Base-by-base conservation (phyloP, 2,888 invertebrate genomes). In the Drosophila paucipuncta region DNA sequence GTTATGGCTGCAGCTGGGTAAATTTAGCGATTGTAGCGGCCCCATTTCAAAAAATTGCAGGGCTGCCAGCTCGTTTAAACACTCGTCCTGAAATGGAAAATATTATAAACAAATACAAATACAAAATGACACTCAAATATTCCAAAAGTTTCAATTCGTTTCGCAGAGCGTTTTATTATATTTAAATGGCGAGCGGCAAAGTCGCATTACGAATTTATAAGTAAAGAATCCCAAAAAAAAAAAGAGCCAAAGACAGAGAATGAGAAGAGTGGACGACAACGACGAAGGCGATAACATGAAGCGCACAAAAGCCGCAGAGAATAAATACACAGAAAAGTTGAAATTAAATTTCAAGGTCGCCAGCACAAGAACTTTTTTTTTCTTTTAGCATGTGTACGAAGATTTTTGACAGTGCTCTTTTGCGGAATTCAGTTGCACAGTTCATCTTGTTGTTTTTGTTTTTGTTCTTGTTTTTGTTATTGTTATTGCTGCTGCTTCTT, bases 311-410 rank as follows among this genome's bases (percentile, higher is more conserved):
- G 37, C 52, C 35, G 13, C 28, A 31, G 33, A 50, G 53, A 50
- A 30, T 54, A 69, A 30, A 63, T 10, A 60, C 60, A 61, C 77
- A 70, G 33, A 61, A 68, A 69, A 68, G 61, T 68, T 76, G 66
- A 76, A 83, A 85, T 73, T 47, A 68, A 81, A 82, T 80, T 78
- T 49, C 89, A 86, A 89, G 89, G 87, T 89, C 78, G 65, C 49
- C 41, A 59, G 81, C 76, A 79, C 79, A 85, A 81, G 79, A 85
- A 89, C 78, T 68, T 78, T 78, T 78, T 41, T 41, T 18, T 50
- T 30, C 30, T 67, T 73, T 83, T 87, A 80, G 78, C 88, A 67
- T 87, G 62, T 78, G 61, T 79, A 85, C 67, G 80, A 83, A 83
- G 80, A 82, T 78, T 80, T 87, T 43, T 66, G 69, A 49, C 41